phyloP scores from a whole-genome alignment of 2,113 vertebrate genomes.

The Trogon surrucura region DNA sequence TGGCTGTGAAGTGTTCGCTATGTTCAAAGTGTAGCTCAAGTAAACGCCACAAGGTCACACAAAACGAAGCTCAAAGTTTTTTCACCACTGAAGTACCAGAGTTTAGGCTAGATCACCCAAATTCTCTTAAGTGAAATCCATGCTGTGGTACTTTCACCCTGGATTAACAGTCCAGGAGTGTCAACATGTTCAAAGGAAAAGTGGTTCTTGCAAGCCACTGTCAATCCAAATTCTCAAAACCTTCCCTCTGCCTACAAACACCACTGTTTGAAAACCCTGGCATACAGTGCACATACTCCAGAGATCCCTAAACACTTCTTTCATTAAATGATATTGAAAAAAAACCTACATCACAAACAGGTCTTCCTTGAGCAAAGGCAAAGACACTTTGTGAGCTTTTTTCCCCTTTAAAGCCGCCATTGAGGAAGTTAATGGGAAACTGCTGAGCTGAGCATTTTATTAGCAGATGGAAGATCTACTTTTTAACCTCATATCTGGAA shows the following conservation, averaged over 20 bases:
- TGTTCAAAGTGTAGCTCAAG: not conserved
- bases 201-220: not conserved
- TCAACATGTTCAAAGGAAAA: not conserved
- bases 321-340: not conserved
- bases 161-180: not conserved
- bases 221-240: not conserved
- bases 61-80: not conserved
- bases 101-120: not conserved
- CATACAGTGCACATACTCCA: not conserved
- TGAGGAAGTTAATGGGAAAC: not conserved
- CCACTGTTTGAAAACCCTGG: not conserved
- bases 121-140: not conserved
- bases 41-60: not conserved
- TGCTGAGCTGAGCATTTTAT: not conserved
- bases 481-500: not conserved
- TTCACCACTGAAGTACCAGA: not conserved
- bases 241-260: not conserved
- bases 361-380: not conserved
- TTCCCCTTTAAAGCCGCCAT: not conserved
- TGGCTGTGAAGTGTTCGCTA: fast-evolving
- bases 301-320: not conserved
- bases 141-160: not conserved
- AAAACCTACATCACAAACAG: not conserved
- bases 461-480: not conserved
- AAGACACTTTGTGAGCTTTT: fast-evolving